A percentile compares a stretch with the other conserved stretches of the same genome.
These are phyloP conservation scores for Umimayanthus kanabou DNA, from an alignment of 92 coral and sea anemone species.

Conservation along the genomic window DNA sequence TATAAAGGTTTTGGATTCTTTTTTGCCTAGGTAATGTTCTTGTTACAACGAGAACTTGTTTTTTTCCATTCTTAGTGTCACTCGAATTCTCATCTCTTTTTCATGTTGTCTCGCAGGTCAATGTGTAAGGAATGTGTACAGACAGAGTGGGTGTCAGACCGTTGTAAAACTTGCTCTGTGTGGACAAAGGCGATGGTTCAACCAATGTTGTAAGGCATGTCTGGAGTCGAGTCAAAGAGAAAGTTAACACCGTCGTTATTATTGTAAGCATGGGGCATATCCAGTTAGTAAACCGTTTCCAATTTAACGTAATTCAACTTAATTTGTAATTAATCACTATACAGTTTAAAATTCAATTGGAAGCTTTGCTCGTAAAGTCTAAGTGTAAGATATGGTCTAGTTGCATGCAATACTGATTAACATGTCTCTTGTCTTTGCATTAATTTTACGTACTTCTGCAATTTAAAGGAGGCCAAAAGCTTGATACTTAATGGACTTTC, in stretches of 20 bases:
- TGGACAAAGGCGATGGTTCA: constrained; percentile 65
- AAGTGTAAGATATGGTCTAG: not conserved
- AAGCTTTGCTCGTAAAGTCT: not conserved
- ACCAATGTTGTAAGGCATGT: constrained; percentile 73
- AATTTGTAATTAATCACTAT: not conserved
- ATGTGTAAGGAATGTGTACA: constrained; percentile 49
- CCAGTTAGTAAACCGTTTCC: not conserved
- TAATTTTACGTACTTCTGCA: not conserved
- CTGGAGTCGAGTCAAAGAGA: constrained; percentile 29
- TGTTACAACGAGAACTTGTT: not conserved
- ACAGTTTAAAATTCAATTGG: too few relatives aligned
- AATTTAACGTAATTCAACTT: not conserved
- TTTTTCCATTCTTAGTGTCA: not conserved
- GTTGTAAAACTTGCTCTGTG: constrained; percentile 63
- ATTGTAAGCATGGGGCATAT: not conserved
- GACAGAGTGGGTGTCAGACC: constrained; percentile 56
- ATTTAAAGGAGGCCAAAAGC: not conserved
- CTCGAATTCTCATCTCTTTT: not conserved
- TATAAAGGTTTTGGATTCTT: too few relatives aligned
- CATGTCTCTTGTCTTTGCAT: not conserved
- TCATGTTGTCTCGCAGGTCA: constrained; percentile 10
- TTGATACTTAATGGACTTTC: not conserved
- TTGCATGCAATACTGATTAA: not conserved
- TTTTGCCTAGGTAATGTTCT: not conserved
- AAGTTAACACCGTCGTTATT: not conserved